These are phyloP conservation scores for Chrysochloris asiatica DNA, from an alignment of 2,113 vertebrate genomes.

Conservation along the genomic window DNA sequence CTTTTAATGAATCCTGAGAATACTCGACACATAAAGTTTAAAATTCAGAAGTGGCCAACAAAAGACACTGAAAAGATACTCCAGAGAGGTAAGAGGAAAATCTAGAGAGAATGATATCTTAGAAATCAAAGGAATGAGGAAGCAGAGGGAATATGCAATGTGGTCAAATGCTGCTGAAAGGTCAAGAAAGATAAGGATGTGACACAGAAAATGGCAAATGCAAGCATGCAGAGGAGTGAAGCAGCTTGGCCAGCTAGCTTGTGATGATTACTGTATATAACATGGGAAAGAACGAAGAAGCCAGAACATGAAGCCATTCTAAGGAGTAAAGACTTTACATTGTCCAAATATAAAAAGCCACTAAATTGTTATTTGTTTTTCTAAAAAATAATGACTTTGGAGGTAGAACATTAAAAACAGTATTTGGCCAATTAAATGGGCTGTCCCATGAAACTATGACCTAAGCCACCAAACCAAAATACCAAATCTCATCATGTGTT, in stretches of 20 bases:
- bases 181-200: background rate
- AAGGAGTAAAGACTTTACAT: background rate
- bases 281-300: background rate
- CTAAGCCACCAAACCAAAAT: background rate
- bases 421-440: background rate
- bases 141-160: background rate
- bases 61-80: too few relatives aligned
- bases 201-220: background rate
- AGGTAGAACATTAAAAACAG: background rate
- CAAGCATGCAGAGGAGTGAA: background rate
- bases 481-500: background rate
- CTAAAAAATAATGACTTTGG: constrained; percentile 11
- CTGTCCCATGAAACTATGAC: background rate
- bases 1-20: too few relatives aligned
- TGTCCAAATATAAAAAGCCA: constrained; percentile 7
- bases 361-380: background rate
- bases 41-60: too few relatives aligned
- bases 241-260: background rate
- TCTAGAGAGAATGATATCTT: constrained; percentile 24
- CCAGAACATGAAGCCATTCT: background rate
- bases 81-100: background rate
- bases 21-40: too few relatives aligned
- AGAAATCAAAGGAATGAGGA: background rate
- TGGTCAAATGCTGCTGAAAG: background rate
- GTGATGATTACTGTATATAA: background rate